Percentiles rank a stretch among this genome's conserved stretches.
phyloP scores from a whole-genome alignment of 2,888 invertebrate species.

The Ophioninae sp. region DNA sequence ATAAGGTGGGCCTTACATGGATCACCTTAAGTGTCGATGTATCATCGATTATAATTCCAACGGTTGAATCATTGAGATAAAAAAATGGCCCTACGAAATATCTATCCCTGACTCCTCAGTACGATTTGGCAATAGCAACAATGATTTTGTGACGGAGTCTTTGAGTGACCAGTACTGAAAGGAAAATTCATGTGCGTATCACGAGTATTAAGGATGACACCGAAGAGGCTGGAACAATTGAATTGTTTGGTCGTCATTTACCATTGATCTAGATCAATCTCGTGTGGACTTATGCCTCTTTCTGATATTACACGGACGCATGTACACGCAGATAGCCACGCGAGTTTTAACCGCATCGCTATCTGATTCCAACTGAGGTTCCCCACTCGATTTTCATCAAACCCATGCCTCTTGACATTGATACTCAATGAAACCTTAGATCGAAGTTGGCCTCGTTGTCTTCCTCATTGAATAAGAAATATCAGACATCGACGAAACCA shows the following conservation, averaged over 20 bases:
- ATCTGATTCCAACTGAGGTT: conserved; percentile 18
- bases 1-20: too few relatives aligned
- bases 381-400: conserved; percentile 37
- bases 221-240: conserved; percentile 50
- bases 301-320: conserved; percentile 22
- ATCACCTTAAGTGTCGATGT: too few relatives aligned
- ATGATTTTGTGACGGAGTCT: not conserved
- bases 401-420: conserved; percentile 54
- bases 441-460: conserved; percentile 59
- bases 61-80: too few relatives aligned
- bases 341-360: conserved; percentile 19
- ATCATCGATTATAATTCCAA: too few relatives aligned
- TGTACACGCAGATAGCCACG: not conserved
- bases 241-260: conserved; percentile 60
- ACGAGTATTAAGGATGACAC: not conserved
- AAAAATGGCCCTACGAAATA: too few relatives aligned
- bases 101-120: too few relatives aligned
- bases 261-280: conserved; percentile 61
- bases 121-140: too few relatives aligned
- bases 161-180: not conserved
- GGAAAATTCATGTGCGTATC: not conserved
- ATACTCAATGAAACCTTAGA: conserved; percentile 61
- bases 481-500: not conserved
- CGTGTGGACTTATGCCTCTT: conserved; percentile 41
- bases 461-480: conserved; percentile 27